Conservation (phyloP, 2,888 invertebrate species). For the Lapara coniferarum region DNA sequence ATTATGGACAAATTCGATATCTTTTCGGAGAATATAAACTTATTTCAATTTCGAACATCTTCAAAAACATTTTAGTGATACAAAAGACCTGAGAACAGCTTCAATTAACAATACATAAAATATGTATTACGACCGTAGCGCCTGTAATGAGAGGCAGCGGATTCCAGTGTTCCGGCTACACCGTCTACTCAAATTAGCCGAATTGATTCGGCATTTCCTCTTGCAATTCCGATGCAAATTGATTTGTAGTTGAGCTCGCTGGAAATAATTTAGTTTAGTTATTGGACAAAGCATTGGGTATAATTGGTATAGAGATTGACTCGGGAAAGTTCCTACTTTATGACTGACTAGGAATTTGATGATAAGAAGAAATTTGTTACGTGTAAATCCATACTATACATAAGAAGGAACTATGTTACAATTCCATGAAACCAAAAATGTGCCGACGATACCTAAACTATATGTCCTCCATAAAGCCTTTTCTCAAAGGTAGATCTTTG, state of each 20-base stretch:
- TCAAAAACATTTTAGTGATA: no score
- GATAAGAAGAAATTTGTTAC: no score
- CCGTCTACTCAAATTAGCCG: slow-evolving; percentile 63
- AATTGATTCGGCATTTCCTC: slow-evolving; percentile 72
- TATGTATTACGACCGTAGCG: neutral
- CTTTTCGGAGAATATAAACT: no score
- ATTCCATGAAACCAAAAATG: no score
- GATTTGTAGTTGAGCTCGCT: slow-evolving; percentile 41
- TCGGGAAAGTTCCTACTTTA: neutral
- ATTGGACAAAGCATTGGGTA: neutral
- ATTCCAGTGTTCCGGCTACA: slow-evolving; percentile 56
- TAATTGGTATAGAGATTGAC: neutral
- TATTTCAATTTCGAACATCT: no score
- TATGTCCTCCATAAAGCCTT: no score
- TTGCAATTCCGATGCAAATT: slow-evolving; percentile 66
- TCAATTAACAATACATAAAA: slow-evolving; percentile 17
- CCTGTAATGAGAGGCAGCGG: slow-evolving; percentile 41
- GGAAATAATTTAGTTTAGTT: slow-evolving; percentile 31
- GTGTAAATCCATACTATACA: no score
- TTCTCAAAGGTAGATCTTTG: no score
- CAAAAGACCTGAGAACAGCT: neutral
- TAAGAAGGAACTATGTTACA: no score
- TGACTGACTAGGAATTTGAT: neutral
- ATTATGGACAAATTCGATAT: no score
- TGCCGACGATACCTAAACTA: no score